Evolutionary conservation across 2,888 invertebrate genomes (phyloP), one percentile per base, ranked within the genome.

Genomic region (Acheta domesticus): DNA sequence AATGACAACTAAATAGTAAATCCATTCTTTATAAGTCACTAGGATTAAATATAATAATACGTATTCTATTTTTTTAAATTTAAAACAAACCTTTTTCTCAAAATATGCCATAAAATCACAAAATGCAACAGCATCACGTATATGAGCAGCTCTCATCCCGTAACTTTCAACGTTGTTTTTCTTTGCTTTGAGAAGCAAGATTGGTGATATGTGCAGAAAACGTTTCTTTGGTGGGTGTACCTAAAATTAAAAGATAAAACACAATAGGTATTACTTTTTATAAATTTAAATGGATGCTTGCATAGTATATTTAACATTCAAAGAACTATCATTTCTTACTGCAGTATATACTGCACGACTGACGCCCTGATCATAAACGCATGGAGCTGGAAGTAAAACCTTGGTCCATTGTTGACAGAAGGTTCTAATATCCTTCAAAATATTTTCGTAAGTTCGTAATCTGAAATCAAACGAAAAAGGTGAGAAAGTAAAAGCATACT

Each of bases 111-210:
- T 90, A 83, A 95, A 94, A 84, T 96, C 94, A 86, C 97, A 95
- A 88, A 97, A 92, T 0, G 96, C 96, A 0, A 93, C 94, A 0
- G 94, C 96, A 87, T 99, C 98, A 78, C 94, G 90, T 79, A 97
- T 88, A 85, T 97, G 96, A 0, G 96, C 94, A 78, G 88, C 90
- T 83, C 91, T 90, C 96, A 97, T 96, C 77, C 96, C 96, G 79
- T 89, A 88, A 36, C 91, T 91, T 87, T 97, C 96, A 0, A 91
- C 89, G 0, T 88, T 87, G 85, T 97, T 98, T 87, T 99, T 99
- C 83, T 93, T 91, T 0, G 96, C 95, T 85, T 97, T 96, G 88
- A 96, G 88, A 81, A 91, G 90, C 78, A 96, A 92, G 62, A 98
- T 92, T 0, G 97, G 97, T 0, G 96, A 97, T 8, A 92, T 89